Percentiles rank a stretch among this genome's conserved stretches.
phyloP scores from a whole-genome alignment of 1,140 invertebrate species.

The Euwallacea similis region DNA sequence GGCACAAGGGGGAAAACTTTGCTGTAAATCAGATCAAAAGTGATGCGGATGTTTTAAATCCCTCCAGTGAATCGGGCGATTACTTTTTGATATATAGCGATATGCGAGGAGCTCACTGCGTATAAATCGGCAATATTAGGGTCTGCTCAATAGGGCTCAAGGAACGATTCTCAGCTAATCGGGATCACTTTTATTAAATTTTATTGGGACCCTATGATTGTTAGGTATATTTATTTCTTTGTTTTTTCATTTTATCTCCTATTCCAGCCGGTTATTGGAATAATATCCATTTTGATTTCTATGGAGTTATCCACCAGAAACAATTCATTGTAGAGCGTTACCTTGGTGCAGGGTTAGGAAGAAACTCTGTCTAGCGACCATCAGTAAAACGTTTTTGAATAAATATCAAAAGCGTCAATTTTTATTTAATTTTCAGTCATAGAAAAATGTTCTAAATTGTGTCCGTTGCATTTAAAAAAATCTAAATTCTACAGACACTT shows the following conservation, averaged over 20 bases:
- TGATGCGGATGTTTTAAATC: conserved; percentile 26
- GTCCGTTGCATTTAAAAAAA: no score
- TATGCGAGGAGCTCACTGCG: conserved; percentile 16
- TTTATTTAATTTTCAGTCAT: background rate
- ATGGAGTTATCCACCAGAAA: no score
- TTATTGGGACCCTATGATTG: conserved; percentile 5
- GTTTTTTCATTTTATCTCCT: background rate
- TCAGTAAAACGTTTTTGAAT: background rate
- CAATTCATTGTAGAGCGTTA: no score
- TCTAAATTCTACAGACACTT: no score
- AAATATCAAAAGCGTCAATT: background rate
- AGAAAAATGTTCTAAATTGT: no score
- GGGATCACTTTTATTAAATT: conserved; percentile 3
- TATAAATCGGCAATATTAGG: conserved; percentile 26
- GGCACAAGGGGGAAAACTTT: conserved; percentile 5
- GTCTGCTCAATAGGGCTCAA: conserved; percentile 24
- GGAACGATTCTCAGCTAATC: conserved; percentile 21
- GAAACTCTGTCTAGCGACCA: no score
- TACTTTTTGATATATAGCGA: conserved; percentile 26
- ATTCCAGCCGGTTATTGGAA: background rate
- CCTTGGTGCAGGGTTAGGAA: no score
- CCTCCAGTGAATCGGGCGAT: conserved; percentile 28
- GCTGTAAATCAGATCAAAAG: conserved; percentile 29
- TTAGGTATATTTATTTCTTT: background rate
- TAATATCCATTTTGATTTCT: background rate